A percentile compares a stretch with the other conserved stretches of the same genome.
Evolutionary conservation across 2,113 vertebrate species (phyloP).

Genomic region (Marmota monax): DNA sequence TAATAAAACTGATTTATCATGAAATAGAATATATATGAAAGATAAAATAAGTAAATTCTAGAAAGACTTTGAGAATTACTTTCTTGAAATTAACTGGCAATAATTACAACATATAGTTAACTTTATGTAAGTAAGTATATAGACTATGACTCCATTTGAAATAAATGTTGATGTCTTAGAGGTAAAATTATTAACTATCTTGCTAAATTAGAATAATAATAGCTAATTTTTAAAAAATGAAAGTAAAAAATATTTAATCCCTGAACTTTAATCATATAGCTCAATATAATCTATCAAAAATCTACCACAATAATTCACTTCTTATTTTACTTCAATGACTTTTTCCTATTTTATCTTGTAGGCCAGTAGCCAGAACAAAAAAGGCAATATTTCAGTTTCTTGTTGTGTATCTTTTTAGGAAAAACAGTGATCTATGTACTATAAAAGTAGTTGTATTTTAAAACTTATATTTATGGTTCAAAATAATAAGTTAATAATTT

Average conservation of each 20-base stretch:
- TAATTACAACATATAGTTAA: not conserved
- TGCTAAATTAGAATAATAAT: not conserved
- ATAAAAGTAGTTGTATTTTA: constrained; percentile 75
- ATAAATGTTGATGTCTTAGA: not conserved
- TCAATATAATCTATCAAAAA: constrained; percentile 34
- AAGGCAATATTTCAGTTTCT: constrained; percentile 57
- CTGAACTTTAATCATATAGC: not conserved
- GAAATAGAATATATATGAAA: constrained; percentile 8
- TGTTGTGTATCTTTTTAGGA: not conserved
- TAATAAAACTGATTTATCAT: not conserved
- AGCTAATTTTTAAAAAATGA: not conserved
- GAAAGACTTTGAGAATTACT: not conserved
- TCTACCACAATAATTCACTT: constrained; percentile 73
- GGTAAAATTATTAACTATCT: not conserved
- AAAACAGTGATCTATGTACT: constrained; percentile 72
- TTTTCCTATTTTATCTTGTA: constrained; percentile 80
- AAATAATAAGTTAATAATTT: constrained; percentile 54
- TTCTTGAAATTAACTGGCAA: not conserved
- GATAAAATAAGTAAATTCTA: constrained; percentile 26
- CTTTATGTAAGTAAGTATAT: not conserved
- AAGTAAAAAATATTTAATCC: not conserved
- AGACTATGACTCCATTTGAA: not conserved
- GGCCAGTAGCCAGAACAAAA: constrained; percentile 72
- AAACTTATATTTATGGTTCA: constrained; percentile 72
- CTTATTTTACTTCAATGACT: constrained; percentile 78